Percentiles rank a stretch among this genome's conserved stretches.
Evolutionary conservation across 2,113 vertebrate species (phyloP).

Genomic region (Cebidichthys violaceus): DNA sequence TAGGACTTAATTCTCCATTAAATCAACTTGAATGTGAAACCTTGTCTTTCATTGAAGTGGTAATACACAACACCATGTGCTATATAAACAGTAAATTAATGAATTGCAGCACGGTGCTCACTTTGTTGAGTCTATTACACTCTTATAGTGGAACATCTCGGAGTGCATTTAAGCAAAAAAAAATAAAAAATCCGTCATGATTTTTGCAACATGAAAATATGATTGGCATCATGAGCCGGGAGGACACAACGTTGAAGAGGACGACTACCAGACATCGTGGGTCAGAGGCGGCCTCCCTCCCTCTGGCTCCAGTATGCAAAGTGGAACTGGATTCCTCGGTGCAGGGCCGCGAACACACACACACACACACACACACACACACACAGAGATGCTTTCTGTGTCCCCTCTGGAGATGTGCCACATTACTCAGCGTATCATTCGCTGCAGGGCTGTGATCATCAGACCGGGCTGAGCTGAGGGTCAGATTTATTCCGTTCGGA

Average conservation of each 20-base stretch:
- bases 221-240: background rate
- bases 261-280: background rate
- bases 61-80: background rate
- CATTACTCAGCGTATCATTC: conserved; percentile 60
- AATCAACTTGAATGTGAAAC: background rate
- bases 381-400: conserved; percentile 7
- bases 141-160: background rate
- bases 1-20: background rate
- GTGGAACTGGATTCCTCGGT: conserved; percentile 52
- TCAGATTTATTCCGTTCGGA: conserved; percentile 69
- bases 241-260: background rate
- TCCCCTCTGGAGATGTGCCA: conserved; percentile 50
- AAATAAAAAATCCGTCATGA: background rate
- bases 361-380: conserved; percentile 4
- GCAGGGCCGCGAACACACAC: background rate
- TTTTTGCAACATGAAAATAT: background rate
- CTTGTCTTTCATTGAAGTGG: background rate
- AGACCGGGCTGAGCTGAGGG: conserved; percentile 37
- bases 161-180: background rate
- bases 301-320: conserved; percentile 56
- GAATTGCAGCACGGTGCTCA: background rate
- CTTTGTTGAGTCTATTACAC: background rate
- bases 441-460: conserved; percentile 40
- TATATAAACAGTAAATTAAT: background rate
- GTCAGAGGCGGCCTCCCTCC: background rate